A percentile compares a stretch with the other conserved stretches of the same genome.
Evolutionary conservation across 1,140 invertebrate genomes (phyloP).

Genomic region (Ganaspis sp.): DNA sequence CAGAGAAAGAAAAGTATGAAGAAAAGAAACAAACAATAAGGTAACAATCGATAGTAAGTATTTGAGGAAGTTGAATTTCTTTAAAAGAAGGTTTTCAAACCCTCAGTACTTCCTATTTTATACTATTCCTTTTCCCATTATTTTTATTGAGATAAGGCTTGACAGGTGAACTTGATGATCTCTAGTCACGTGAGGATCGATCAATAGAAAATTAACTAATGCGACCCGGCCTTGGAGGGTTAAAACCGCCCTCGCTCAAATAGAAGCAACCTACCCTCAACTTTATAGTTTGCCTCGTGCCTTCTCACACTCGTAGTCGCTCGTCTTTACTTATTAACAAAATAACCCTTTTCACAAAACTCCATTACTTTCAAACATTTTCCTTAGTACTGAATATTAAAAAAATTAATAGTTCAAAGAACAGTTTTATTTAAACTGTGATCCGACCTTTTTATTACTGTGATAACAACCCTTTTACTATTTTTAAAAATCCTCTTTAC

Average conservation of each 20-base stretch:
- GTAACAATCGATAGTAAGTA: too few species aligned
- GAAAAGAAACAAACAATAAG: too few species aligned
- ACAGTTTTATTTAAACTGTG: neutral
- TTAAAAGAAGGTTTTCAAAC: neutral
- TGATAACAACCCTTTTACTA: too few species aligned
- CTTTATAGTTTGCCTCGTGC: conserved; percentile 47
- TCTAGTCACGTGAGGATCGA: conserved; percentile 11
- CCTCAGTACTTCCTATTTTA: neutral
- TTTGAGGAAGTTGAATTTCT: neutral
- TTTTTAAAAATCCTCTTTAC: too few species aligned
- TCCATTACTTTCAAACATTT: neutral
- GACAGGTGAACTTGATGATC: conserved; percentile 11
- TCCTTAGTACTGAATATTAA: neutral
- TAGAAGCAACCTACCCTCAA: conserved; percentile 2
- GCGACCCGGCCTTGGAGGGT: neutral
- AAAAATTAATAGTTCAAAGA: neutral
- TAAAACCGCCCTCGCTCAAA: neutral
- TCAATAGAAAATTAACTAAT: conserved; percentile 6
- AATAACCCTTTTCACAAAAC: conserved; percentile 10
- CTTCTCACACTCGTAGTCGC: conserved; percentile 37
- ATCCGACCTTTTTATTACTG: too few species aligned
- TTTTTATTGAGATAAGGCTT: neutral
- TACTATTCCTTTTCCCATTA: neutral
- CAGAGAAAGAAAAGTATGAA: too few species aligned
- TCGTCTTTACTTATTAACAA: conserved; percentile 3